Evolutionary conservation across 2,113 vertebrate genomes (phyloP), one percentile per base, ranked within the genome.

Genomic region (Embiotoca jacksoni): DNA sequence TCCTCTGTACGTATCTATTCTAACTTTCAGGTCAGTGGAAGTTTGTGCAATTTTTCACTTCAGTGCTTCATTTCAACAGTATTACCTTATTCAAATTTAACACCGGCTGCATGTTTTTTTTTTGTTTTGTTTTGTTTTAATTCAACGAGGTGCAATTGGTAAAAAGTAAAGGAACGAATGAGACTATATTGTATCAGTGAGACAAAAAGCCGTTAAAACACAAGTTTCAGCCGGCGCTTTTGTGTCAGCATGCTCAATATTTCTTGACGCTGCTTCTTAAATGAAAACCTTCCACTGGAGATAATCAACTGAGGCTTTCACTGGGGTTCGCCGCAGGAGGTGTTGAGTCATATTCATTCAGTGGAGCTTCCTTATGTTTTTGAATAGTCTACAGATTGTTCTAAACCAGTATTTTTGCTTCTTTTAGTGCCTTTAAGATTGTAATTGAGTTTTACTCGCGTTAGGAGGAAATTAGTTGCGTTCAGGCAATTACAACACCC

Each of bases 261-360:
- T 71, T 82, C 6, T 66, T 47, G 36, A 53, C 67, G 83, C 59
- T 70, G 71, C 74, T 66, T 84, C 75, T 23, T 82, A 67, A 83
- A 72, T 75, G 53, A 61, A 81, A 66, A 33, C 30, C 36, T 58
- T 69, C 44, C n/a, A 14, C 31, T 57, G 63, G 73, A 71, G 59
- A 72, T 77, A 57, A 90, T 71, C 76, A 73, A 64, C 84, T 70
- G 56, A 54, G 44, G 55, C 59, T 77, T 70, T 57, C 55, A 33
- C 55, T 76, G 63, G 23, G 52, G 56, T 67, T 44, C 33, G 8
- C 41, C 7, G 56, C 37, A 57, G 15, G 68, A 23, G 77, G 14
- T 49, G 53, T 57, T 74, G 53, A 55, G 39, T 69, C 72, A 23
- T 14, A 44, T 41, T 64, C 80, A 60, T 60, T 52, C 47, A 9